phyloP scores from a whole-genome alignment of 1,140 invertebrate species.

The Capitella teleta region DNA sequence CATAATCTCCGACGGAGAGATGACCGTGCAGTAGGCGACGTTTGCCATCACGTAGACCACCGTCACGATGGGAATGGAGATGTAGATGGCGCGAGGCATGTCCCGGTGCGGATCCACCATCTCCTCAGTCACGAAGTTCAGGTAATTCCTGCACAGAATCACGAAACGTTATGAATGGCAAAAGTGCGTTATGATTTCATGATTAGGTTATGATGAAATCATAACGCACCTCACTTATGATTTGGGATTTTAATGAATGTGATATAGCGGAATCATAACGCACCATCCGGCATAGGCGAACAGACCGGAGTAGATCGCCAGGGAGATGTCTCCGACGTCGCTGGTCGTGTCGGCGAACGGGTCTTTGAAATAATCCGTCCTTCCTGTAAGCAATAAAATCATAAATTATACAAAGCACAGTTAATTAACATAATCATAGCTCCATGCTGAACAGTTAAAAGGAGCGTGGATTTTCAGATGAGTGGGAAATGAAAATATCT shows the following conservation, averaged over 20 bases:
- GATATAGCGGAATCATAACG: too few relatives aligned
- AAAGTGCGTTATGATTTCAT: too few relatives aligned
- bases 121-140: conserved; percentile 98
- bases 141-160: conserved; percentile 65
- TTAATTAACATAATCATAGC: too few relatives aligned
- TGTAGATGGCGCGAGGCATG: conserved; percentile 44
- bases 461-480: too few relatives aligned
- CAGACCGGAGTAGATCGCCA: conserved; percentile 95
- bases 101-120: conserved; percentile 78
- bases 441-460: too few relatives aligned
- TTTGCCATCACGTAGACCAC: conserved; percentile 45
- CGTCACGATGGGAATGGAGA: conserved; percentile 44
- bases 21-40: conserved; percentile 45
- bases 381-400: conserved; percentile 19
- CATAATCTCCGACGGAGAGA: conserved; percentile 43
- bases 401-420: too few relatives aligned
- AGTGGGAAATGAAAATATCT: too few relatives aligned
- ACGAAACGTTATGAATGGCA: too few relatives aligned
- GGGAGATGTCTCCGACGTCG: conserved; percentile 76
- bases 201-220: too few relatives aligned
- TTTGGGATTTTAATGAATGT: too few relatives aligned
- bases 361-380: conserved; percentile 49
- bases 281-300: conserved; percentile 94
- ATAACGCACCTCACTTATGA: too few relatives aligned
- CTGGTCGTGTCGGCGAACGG: conserved; percentile 78